A percentile compares a stretch with the other conserved stretches of the same genome.
Evolutionary conservation across 2,797 vertebrate species (phyloP).

Genomic region (Sarcoramphus papa): DNA sequence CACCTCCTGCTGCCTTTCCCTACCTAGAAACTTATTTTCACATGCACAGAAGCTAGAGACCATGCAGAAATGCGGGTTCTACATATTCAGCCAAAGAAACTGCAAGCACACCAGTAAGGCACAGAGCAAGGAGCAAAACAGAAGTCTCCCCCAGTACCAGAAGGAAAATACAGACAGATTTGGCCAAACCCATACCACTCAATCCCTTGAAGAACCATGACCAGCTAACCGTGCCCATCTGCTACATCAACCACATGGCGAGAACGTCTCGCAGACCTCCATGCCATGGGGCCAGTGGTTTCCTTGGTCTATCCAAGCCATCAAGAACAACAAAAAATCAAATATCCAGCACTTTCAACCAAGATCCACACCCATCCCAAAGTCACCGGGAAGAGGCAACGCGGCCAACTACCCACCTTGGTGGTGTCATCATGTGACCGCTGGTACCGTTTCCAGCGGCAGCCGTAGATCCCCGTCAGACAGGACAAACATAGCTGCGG

Average conservation of each 20-base stretch:
- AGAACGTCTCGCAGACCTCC: not conserved
- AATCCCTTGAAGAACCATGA: rapidly evolving
- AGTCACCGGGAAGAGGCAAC: rapidly evolving
- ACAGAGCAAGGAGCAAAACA: not conserved
- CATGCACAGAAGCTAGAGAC: rapidly evolving
- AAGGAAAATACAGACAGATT: rapidly evolving
- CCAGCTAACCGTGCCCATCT: not conserved
- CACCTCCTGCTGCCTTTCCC: not conserved
- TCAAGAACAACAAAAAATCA: rapidly evolving
- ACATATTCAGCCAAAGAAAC: not conserved
- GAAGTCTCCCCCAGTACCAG: rapidly evolving
- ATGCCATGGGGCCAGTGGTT: rapidly evolving
- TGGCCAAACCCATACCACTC: not conserved
- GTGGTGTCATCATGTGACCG: slow-evolving; percentile 96
- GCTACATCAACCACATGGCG: rapidly evolving
- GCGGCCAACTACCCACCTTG: slow-evolving; percentile 73
- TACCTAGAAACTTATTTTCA: not conserved
- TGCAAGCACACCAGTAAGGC: not conserved
- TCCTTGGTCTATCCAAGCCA: not conserved
- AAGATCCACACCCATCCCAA: not conserved
- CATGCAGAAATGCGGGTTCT: not conserved
- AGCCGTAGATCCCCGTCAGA: slow-evolving; percentile 95
- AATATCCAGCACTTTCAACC: rapidly evolving
- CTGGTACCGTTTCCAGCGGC: slow-evolving; percentile 99
- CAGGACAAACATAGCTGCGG: slow-evolving; percentile 96